Percentiles rank a stretch among this genome's conserved stretches.
Evolutionary conservation across 2,113 vertebrate genomes (phyloP).

Genomic region (Struthidea cinerea): DNA sequence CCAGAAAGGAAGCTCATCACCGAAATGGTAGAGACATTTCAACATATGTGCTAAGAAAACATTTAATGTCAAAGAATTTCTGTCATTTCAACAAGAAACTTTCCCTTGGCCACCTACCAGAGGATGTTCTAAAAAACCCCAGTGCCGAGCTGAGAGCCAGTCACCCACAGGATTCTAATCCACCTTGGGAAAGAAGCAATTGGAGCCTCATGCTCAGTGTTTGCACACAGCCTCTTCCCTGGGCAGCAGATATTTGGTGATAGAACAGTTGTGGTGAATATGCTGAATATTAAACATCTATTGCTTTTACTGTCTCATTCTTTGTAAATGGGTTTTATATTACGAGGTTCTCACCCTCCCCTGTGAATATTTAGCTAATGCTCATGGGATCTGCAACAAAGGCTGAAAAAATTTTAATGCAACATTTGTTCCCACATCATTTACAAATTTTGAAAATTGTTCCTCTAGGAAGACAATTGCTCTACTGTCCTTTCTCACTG

Average conservation of each 20-base stretch:
- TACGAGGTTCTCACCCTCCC: not conserved
- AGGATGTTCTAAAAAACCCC: not conserved
- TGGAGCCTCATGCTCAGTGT: not conserved
- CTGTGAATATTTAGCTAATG: not conserved
- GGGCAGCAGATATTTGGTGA: not conserved
- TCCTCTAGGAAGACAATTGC: not conserved
- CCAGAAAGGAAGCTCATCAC: conserved; percentile 28
- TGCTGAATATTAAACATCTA: not conserved
- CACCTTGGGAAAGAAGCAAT: not conserved
- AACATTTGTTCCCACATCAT: not conserved
- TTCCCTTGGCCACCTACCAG: conserved; percentile 26
- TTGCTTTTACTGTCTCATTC: not conserved
- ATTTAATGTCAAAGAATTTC: conserved; percentile 33
- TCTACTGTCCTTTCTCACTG: not conserved
- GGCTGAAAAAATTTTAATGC: not conserved
- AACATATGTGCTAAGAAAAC: conserved; percentile 38
- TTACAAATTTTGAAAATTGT: not conserved
- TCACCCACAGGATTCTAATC: not conserved
- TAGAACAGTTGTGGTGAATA: not conserved
- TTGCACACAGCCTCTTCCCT: not conserved
- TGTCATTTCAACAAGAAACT: conserved; percentile 12
- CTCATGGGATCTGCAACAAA: not conserved
- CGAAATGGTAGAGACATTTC: conserved; percentile 19
- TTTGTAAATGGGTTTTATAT: not conserved
- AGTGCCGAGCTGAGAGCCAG: not conserved